phyloP scores from a whole-genome alignment of 2,888 invertebrate genomes.

The Silvanus unidentatus region DNA sequence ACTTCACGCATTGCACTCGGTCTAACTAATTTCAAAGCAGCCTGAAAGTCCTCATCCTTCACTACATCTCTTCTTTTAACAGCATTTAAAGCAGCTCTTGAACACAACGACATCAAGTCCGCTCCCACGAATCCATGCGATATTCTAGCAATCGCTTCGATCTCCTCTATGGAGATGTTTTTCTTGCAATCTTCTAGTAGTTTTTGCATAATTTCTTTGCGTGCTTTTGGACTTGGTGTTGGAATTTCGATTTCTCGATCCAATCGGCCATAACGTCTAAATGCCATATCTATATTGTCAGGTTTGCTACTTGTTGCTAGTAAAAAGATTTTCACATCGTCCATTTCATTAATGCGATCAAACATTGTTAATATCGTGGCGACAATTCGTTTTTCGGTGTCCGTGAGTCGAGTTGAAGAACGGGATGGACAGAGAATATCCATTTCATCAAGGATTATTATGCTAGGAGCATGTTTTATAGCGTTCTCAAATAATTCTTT shows the following conservation, averaged over 20 bases:
- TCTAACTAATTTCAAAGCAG: constrained; percentile 63
- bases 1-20: constrained; percentile 92
- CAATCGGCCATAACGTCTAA: constrained; percentile 73
- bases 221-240: constrained; percentile 61
- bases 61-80: constrained; percentile 45
- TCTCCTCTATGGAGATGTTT: constrained; percentile 51
- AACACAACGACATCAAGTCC: constrained; percentile 73
- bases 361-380: constrained; percentile 57
- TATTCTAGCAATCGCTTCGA: constrained; percentile 59
- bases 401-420: constrained; percentile 50
- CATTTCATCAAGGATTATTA: constrained; percentile 81
- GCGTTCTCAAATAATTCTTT: constrained; percentile 65
- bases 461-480: constrained; percentile 62
- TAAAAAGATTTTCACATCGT: constrained; percentile 55
- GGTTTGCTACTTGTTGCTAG: constrained; percentile 73
- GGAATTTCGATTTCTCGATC: constrained; percentile 77
- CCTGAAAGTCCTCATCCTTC: constrained; percentile 52
- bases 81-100: constrained; percentile 63
- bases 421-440: constrained; percentile 70
- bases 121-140: constrained; percentile 91
- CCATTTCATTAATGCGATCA: constrained; percentile 46
- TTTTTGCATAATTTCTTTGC: constrained; percentile 59
- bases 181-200: constrained; percentile 56
- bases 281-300: constrained; percentile 66
- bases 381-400: constrained; percentile 68